These are phyloP conservation scores for Ips nitidus DNA, from an alignment of 1,140 invertebrate genomes.

Conservation along the genomic window DNA sequence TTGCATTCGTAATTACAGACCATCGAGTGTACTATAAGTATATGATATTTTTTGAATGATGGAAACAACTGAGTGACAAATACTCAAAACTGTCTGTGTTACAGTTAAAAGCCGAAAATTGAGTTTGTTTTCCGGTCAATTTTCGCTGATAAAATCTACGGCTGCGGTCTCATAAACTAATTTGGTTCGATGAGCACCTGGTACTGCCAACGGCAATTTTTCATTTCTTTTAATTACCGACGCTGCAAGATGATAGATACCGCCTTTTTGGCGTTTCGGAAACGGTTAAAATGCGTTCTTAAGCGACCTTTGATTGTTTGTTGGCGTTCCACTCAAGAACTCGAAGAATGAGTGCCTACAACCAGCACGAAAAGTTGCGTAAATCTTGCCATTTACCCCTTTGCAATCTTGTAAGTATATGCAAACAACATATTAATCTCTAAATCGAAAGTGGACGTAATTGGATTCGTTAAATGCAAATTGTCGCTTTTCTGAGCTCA, in stretches of 20 bases:
- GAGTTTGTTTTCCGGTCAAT: constrained; percentile 24
- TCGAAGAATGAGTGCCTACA: no score
- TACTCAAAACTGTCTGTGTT: background rate
- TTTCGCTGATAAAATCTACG: constrained; percentile 29
- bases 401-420: no score
- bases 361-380: no score
- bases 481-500: no score
- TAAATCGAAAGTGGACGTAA: no score
- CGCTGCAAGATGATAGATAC: constrained; percentile 29
- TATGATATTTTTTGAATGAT: constrained; percentile 24
- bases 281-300: constrained; percentile 24
- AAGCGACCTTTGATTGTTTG: no score
- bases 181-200: constrained; percentile 28
- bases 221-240: constrained; percentile 31
- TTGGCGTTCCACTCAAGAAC: no score
- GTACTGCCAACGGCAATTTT: constrained; percentile 27
- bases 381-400: no score
- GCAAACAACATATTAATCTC: no score
- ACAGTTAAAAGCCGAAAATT: constrained; percentile 25
- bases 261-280: constrained; percentile 23
- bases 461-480: no score
- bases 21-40: no score
- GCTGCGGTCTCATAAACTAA: constrained; percentile 32
- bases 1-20: constrained; percentile 22
- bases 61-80: no score